A percentile compares a stretch with the other conserved stretches of the same genome.
Evolutionary conservation across 2,888 invertebrate species (phyloP).

Genomic region (Drosophila ochracea): DNA sequence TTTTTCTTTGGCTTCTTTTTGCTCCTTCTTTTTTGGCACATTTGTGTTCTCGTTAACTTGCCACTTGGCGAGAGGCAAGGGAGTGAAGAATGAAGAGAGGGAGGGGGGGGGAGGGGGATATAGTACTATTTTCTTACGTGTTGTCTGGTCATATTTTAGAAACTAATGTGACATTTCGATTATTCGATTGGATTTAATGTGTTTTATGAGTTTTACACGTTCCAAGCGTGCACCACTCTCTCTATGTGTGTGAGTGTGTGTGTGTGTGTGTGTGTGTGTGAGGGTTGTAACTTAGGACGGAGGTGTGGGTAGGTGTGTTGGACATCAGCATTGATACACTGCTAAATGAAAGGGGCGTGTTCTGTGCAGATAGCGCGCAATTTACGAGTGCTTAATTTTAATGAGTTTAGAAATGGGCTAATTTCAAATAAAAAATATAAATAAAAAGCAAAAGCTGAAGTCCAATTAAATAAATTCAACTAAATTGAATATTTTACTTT

Average conservation of each 20-base stretch:
- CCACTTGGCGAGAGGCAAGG: not conserved
- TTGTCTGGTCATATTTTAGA: constrained; percentile 84
- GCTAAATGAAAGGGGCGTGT: constrained; percentile 61
- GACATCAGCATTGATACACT: constrained; percentile 40
- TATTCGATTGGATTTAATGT: constrained; percentile 86
- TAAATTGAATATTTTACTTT: not conserved
- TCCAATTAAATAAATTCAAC: not conserved
- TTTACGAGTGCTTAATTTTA: constrained; percentile 27
- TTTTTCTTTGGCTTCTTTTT: constrained; percentile 43
- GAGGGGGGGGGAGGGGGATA: not conserved
- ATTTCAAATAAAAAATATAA: not conserved
- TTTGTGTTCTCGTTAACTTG: constrained; percentile 67
- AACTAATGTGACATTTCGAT: constrained; percentile 86
- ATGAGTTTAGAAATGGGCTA: constrained; percentile 2
- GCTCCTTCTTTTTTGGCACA: constrained; percentile 51
- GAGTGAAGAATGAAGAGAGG: not conserved
- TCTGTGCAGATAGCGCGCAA: not conserved
- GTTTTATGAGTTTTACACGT: constrained; percentile 84
- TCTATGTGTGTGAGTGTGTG: constrained; percentile 8
- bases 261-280: constrained; percentile 18
- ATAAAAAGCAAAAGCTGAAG: not conserved
- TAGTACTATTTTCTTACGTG: constrained; percentile 66
- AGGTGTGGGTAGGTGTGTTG: constrained; percentile 10
- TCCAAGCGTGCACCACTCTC: constrained; percentile 37
- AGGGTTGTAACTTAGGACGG: constrained; percentile 45